A percentile compares a stretch with the other conserved stretches of the same genome.
These are phyloP conservation scores for Bilobella aurantiaca DNA, from an alignment of 1,140 invertebrate genomes.

Conservation along the genomic window DNA sequence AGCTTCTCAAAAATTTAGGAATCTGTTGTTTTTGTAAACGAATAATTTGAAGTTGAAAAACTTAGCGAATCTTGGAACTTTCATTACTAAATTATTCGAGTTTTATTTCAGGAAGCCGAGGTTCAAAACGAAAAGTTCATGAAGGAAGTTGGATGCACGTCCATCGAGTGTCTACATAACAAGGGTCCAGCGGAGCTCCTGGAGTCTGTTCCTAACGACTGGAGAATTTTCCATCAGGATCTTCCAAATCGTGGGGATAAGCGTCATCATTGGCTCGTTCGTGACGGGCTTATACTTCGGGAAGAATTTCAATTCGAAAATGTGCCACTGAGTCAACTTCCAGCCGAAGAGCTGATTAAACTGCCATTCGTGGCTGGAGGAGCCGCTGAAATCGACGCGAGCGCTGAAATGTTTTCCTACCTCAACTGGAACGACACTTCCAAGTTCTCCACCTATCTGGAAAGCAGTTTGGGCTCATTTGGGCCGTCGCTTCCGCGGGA, in stretches of 20 bases:
- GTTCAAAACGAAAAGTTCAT: conserved; percentile 50
- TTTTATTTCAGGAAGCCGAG: conserved; percentile 45
- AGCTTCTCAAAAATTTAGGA: too few species aligned
- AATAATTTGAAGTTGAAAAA: too few species aligned
- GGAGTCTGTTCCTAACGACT: conserved; percentile 54
- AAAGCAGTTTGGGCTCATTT: conserved; percentile 25
- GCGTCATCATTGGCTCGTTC: conserved; percentile 59
- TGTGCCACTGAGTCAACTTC: not conserved
- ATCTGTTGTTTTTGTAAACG: too few species aligned
- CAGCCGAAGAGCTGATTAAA: not conserved
- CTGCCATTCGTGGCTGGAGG: conserved; percentile 20
- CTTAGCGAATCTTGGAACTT: too few species aligned
- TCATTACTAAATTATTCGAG: not conserved
- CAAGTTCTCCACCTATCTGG: conserved; percentile 23
- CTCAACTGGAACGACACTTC: conserved; percentile 27
- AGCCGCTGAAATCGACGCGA: conserved; percentile 24
- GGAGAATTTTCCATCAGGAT: conserved; percentile 51
- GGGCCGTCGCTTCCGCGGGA: conserved; percentile 18
- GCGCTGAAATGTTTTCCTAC: conserved; percentile 26
- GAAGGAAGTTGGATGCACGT: conserved; percentile 43
- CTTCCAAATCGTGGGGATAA: conserved; percentile 50
- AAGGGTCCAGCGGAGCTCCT: conserved; percentile 51
- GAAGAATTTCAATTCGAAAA: conserved; percentile 33
- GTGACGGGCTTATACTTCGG: conserved; percentile 56
- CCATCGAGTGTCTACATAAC: conserved; percentile 28